These are phyloP conservation scores for Lagopus leucura DNA, from an alignment of 2,113 vertebrate genomes.

Conservation along the genomic window DNA sequence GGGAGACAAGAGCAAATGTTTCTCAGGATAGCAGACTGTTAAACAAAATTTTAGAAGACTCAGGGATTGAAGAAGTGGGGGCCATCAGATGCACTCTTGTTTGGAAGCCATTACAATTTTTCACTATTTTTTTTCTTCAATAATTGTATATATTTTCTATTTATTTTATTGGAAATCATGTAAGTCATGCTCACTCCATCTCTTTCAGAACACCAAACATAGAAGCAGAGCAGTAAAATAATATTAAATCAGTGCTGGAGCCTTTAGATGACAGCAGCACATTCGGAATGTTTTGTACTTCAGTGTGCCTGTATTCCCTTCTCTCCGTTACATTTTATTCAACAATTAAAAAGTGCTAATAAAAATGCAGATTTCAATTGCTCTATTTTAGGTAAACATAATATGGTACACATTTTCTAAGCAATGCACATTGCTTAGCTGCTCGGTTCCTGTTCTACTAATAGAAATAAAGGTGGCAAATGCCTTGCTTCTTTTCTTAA, in stretches of 20 bases:
- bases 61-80: slow-evolving; percentile 4
- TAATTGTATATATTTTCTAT: slow-evolving; percentile 14
- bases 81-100: neutral
- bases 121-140: slow-evolving; percentile 1
- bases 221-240: slow-evolving; percentile 14
- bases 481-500: neutral
- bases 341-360: slow-evolving; percentile 29
- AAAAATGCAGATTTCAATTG: slow-evolving; percentile 35
- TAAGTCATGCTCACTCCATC: slow-evolving; percentile 3
- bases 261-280: neutral
- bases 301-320: neutral
- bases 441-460: neutral
- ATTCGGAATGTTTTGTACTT: neutral
- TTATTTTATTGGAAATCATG: neutral
- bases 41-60: slow-evolving; percentile 9
- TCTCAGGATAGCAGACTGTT: slow-evolving; percentile 27
- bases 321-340: neutral
- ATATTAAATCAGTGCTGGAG: slow-evolving; percentile 15
- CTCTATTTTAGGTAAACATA: slow-evolving; percentile 51
- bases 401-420: neutral
- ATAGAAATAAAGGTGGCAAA: slow-evolving; percentile 26
- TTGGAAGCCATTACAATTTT: neutral
- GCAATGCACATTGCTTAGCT: slow-evolving; percentile 3
- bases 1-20: slow-evolving; percentile 26
- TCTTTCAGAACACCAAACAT: slow-evolving; percentile 13